These are phyloP conservation scores for Coptodon rendalli DNA, from an alignment of 2,113 vertebrate species.

Conservation along the genomic window DNA sequence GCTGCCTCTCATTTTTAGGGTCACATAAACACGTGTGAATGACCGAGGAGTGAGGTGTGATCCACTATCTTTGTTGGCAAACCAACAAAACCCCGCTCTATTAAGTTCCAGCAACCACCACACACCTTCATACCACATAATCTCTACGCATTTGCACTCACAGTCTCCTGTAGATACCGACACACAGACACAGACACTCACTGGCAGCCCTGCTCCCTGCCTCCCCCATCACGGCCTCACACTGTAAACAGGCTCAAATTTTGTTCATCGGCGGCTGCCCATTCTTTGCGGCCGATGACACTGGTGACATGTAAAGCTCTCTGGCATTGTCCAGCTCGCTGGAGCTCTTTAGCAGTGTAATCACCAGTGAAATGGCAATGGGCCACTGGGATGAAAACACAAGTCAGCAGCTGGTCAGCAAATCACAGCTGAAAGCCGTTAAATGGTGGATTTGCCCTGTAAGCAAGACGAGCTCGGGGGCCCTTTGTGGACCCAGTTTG, in stretches of 20 bases:
- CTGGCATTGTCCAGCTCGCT: conserved; percentile 60
- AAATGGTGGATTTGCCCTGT: conserved; percentile 77
- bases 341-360: conserved; percentile 58
- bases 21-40: background rate
- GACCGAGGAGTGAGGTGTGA: background rate
- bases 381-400: conserved; percentile 61
- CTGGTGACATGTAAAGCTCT: conserved; percentile 65
- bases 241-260: conserved; percentile 59
- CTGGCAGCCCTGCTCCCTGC: background rate
- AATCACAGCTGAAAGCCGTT: conserved; percentile 76
- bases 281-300: conserved; percentile 62
- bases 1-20: background rate
- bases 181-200: background rate
- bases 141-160: background rate
- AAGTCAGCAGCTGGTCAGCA: conserved; percentile 87
- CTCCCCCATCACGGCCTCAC: conserved; percentile 23
- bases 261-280: conserved; percentile 29
- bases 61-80: background rate
- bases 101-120: background rate
- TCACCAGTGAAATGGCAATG: conserved; percentile 57
- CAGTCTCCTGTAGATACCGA: conserved; percentile 3
- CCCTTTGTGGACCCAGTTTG: conserved; percentile 43
- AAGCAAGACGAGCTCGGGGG: conserved; percentile 68
- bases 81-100: background rate
- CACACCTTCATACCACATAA: conserved; percentile 24